These are phyloP conservation scores for Ascaphus truei DNA, from an alignment of 2,113 vertebrate species.

Conservation along the genomic window DNA sequence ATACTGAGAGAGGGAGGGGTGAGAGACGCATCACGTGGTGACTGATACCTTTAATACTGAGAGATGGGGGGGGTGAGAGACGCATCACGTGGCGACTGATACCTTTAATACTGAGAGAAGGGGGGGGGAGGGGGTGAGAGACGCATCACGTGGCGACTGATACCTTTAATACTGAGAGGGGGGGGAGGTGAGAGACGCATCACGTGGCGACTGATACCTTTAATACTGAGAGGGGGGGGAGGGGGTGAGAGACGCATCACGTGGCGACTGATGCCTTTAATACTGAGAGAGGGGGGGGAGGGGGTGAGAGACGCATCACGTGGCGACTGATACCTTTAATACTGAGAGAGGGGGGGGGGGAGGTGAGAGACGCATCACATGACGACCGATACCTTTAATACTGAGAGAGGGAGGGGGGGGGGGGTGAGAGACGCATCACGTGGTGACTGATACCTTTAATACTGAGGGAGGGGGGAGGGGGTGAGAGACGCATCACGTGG, in stretches of 20 bases:
- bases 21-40: constrained; percentile 60
- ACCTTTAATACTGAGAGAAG: constrained; percentile 71
- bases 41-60: constrained; percentile 81
- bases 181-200: constrained; percentile 51
- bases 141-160: constrained; percentile 67
- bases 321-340: constrained; percentile 75
- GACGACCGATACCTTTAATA: constrained; percentile 74
- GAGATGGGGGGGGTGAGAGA: constrained; percentile 35
- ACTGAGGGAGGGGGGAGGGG: constrained; percentile 59
- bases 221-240: constrained; percentile 67
- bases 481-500: constrained; percentile 62
- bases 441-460: constrained; percentile 75
- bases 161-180: constrained; percentile 72
- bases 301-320: constrained; percentile 64
- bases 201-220: constrained; percentile 75
- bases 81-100: constrained; percentile 69
- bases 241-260: constrained; percentile 66
- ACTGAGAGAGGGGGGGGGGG: constrained; percentile 59
- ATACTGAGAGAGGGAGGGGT: constrained; percentile 67
- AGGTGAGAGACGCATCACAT: constrained; percentile 64
- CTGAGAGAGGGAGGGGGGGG: constrained; percentile 61
- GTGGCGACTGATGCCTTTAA: constrained; percentile 73
- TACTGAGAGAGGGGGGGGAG: constrained; percentile 62
- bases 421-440: constrained; percentile 64
- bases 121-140: too few relatives aligned